Base-by-base conservation (phyloP, 2,888 invertebrate species). In the Epinotia nisella region DNA sequence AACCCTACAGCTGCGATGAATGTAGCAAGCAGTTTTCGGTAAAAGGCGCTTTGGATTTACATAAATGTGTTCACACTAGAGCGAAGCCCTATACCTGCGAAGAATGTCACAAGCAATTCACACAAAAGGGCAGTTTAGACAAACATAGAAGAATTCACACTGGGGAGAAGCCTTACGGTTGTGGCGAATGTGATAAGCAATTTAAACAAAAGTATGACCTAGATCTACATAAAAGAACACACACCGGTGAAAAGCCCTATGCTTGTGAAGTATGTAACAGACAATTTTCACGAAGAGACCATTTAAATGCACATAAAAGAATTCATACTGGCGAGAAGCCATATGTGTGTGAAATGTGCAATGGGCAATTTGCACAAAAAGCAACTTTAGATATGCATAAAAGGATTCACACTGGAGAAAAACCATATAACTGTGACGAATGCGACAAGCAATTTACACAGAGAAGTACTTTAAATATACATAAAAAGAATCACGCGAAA, bases 61-160 rank as follows among this genome's bases (percentile, higher is more conserved):
- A 49, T 49, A 49, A 49, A 49, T 49, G 49, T 49, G 49, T 49
- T n/a, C 49, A 49, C 49, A 49, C 49, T n/a, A 49, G 49, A n/a
- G n/a, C 49, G 2, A 29, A 29, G 29, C n/a, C 49, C 1, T 58
- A 29, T 29, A 29, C 15, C 9, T 58, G 58, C 3, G 58, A 58
- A 58, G 15, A 29, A 13, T 58, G 58, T 29, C 29, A 58, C 9
- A 58, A 58, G n/a, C 58, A 58, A 29, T 58, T 58, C 5, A 29
- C 29, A 58, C 58, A 58, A n/a, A 58, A 58, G 10, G 29, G 29
- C 29, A 58, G 29, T 29, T 29, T 58, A 29, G 15, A 29, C n/a
- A 58, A 13, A 24, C 58, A 58, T n/a, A 58, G n/a, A n/a, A 58
- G 58, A 24, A 29, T 58, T 15, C 58, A 58, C 58, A 58, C 24